phyloP scores from a whole-genome alignment of 2,113 vertebrate species.

The Elgaria multicarinata region DNA sequence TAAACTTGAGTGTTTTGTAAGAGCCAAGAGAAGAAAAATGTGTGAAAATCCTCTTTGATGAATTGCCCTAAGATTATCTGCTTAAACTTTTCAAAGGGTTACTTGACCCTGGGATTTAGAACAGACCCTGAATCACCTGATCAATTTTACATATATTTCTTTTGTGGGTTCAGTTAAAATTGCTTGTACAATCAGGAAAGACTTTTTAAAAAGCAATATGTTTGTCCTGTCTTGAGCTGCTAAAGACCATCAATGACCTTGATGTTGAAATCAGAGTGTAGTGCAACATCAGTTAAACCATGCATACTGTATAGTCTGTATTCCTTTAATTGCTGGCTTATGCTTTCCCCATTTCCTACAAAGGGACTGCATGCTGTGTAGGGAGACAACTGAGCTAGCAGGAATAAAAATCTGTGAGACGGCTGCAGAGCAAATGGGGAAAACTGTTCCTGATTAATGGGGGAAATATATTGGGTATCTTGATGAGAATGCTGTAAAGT shows the following conservation, averaged over 20 bases:
- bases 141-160: constrained; percentile 70
- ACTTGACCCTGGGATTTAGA: constrained; percentile 76
- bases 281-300: constrained; percentile 44
- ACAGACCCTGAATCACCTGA: constrained; percentile 68
- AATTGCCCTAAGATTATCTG: constrained; percentile 68
- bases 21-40: constrained; percentile 59
- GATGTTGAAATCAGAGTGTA: constrained; percentile 58
- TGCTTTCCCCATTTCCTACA: constrained; percentile 60
- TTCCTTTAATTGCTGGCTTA: constrained; percentile 57
- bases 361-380: constrained; percentile 26
- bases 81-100: constrained; percentile 76
- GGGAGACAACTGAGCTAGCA: constrained; percentile 53
- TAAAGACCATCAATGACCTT: constrained; percentile 54
- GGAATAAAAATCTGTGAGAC: constrained; percentile 47
- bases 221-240: constrained; percentile 52
- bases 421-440: constrained; percentile 53
- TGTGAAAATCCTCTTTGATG: constrained; percentile 68
- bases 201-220: constrained; percentile 51
- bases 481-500: constrained; percentile 35
- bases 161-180: constrained; percentile 69
- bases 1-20: constrained; percentile 72
- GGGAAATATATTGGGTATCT: constrained; percentile 50
- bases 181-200: constrained; percentile 44
- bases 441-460: constrained; percentile 63
- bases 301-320: constrained; percentile 36